Conservation (phyloP, 2,888 invertebrate species). For the Thymelicus lineola region DNA sequence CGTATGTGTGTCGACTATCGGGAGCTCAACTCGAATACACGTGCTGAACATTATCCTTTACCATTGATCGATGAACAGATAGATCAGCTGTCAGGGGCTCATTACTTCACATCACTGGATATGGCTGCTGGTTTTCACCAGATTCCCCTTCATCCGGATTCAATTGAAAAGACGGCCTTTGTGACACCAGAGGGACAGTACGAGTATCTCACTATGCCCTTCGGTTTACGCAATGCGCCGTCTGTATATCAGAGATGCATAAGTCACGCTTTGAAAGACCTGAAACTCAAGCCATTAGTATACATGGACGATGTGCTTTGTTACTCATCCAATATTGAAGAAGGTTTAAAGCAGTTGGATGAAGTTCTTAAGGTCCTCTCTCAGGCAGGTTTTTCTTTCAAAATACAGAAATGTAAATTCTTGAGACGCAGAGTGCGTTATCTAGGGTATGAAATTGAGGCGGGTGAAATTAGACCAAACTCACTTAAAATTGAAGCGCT, state of each 20-base stretch:
- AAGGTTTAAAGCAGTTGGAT: neutral
- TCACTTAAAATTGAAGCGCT: neutral
- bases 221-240: neutral
- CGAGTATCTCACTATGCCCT: neutral
- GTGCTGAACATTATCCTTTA: neutral
- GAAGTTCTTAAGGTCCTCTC: neutral
- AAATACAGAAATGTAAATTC: neutral
- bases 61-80: neutral
- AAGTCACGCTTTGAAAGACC: neutral
- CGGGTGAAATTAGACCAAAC: neutral
- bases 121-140: constrained; percentile 5
- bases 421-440: neutral
- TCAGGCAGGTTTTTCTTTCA: neutral
- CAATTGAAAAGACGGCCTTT: neutral
- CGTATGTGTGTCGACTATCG: constrained; percentile 3
- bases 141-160: neutral
- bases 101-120: neutral
- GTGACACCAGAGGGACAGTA: constrained; percentile 1
- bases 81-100: neutral
- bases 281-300: constrained; percentile 31
- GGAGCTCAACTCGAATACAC: neutral
- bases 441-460: neutral
- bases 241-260: constrained; percentile 1
- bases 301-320: neutral
- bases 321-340: neutral